Evolutionary conservation across 2,888 invertebrate species (phyloP), one percentile per base, ranked within the genome.

Genomic region (Chymomyza fuscimana): DNA sequence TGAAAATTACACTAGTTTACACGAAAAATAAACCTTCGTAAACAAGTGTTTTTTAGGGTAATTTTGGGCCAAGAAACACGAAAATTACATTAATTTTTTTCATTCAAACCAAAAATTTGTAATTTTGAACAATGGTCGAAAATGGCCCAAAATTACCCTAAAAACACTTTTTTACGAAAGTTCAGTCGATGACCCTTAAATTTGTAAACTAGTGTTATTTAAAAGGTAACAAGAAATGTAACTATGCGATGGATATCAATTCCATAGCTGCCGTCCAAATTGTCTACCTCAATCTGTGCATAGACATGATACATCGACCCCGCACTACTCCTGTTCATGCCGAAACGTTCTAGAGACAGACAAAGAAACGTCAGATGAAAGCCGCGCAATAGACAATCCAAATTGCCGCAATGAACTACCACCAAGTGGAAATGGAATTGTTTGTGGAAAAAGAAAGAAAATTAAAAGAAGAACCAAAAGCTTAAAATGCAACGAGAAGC

Each of bases 221-320:
- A 83, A 85, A 83, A 85, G 82, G 83, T 83, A 83, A 82, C 81
- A 70, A 67, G 74, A 74, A 79, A 76, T 73, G 76, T 79, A 32
- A 7, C 32, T 25, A 58, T 7, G 82, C 82, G 81, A 84, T 82
- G 82, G 81, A 81, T 84, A 81, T 80, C 82, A 82, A 82, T 84
- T 81, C 79, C 78, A 75, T 77, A 78, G 25, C 58, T 58, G 58
- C 12, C 16, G 15, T 25, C 32, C 59, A 59, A 59, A 7, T 59
- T n/a, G 29, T 25, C 5, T 59, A 29, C 70, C 74, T 56, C 63
- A 65, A 60, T 52, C 65, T 40, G 32, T 46, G 62, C 52, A 40
- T 74, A 65, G 72, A 32, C 32, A 32, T 7, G 1, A 25, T 3
- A 25, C 25, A 25, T 3, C 3, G 25, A 25, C 25, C 4, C 4